These are phyloP conservation scores for Uria aalge DNA, from an alignment of 2,113 vertebrate species.

Conservation along the genomic window DNA sequence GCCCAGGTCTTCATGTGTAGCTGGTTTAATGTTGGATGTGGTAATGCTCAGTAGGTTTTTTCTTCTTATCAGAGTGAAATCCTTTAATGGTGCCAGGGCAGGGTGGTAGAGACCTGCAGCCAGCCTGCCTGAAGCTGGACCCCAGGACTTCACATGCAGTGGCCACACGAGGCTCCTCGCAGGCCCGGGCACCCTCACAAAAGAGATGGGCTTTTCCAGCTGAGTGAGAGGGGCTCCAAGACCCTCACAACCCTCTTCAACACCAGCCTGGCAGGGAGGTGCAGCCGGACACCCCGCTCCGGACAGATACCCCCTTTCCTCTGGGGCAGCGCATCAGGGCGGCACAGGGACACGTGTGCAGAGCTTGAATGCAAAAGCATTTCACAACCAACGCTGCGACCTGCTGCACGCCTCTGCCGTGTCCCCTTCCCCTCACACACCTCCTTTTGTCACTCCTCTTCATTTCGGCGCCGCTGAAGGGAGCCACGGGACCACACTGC, in stretches of 20 bases:
- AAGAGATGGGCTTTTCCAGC: background rate
- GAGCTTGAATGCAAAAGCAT: background rate
- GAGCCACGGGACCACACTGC: rapidly evolving
- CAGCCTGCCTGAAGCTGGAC: background rate
- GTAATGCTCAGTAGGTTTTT: background rate
- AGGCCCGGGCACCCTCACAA: background rate
- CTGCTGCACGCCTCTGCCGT: background rate
- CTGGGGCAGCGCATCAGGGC: rapidly evolving
- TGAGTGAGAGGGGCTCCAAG: rapidly evolving
- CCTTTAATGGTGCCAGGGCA: background rate
- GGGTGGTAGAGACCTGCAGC: background rate
- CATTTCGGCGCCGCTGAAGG: rapidly evolving
- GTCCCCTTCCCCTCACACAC: no score
- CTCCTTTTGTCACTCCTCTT: background rate
- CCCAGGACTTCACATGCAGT: rapidly evolving
- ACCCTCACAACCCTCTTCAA: background rate
- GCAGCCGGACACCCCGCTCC: rapidly evolving
- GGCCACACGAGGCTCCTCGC: background rate
- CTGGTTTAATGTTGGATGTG: background rate
- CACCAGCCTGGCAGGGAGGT: background rate
- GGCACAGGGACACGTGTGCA: rapidly evolving
- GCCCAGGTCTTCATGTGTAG: rapidly evolving
- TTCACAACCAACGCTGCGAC: rapidly evolving
- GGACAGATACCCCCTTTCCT: background rate
- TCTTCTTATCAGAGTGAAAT: background rate